Evolutionary conservation across 2,888 invertebrate genomes (phyloP).

Genomic region (Lasioglossum oenotherae): DNA sequence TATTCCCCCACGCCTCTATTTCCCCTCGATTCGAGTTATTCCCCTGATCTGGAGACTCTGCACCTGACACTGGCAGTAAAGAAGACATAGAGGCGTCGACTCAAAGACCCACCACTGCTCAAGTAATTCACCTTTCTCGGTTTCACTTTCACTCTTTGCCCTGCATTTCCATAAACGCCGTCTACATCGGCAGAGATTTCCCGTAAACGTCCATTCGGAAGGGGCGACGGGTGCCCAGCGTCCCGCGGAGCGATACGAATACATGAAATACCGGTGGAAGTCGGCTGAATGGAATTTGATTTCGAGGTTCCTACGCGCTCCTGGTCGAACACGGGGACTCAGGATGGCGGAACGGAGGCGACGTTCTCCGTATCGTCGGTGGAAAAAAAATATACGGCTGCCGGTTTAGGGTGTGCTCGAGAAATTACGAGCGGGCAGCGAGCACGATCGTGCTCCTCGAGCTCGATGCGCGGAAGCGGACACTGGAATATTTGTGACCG

Average conservation of each 20-base stretch:
- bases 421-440: constrained; percentile 55
- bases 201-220: constrained; percentile 26
- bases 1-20: too few species aligned
- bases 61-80: background rate
- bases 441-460: constrained; percentile 37
- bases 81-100: background rate
- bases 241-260: constrained; percentile 41
- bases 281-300: constrained; percentile 44
- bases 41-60: too few species aligned
- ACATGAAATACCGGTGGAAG: constrained; percentile 24
- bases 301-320: constrained; percentile 39
- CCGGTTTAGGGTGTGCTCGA: constrained; percentile 58
- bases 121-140: background rate
- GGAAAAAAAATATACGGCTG: constrained; percentile 56
- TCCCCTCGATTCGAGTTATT: too few species aligned
- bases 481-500: constrained; percentile 70
- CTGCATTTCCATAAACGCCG: background rate
- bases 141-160: background rate
- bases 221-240: constrained; percentile 3
- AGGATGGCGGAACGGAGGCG: constrained; percentile 30
- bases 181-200: constrained; percentile 24
- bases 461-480: constrained; percentile 71
- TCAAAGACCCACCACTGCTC: background rate
- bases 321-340: background rate
- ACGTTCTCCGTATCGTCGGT: constrained; percentile 27